Evolutionary conservation across 2,113 vertebrate species (phyloP).

Genomic region (Sphyrna mokarran): DNA sequence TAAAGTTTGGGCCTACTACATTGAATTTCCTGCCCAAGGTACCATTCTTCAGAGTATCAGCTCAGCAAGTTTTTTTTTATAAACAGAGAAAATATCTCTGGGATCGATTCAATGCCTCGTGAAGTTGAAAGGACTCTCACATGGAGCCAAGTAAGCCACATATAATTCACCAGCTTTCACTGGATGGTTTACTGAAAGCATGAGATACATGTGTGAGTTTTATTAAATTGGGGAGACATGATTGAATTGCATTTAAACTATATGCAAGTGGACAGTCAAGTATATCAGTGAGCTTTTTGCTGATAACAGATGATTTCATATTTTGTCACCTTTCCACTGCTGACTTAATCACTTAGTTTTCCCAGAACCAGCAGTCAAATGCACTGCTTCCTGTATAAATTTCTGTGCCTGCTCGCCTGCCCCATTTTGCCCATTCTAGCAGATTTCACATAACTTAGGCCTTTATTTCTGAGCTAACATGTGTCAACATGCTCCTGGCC

Average conservation of each 20-base stretch:
- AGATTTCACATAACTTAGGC: too few species aligned
- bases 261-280: background rate
- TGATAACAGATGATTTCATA: background rate
- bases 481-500: background rate
- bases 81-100: background rate
- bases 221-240: background rate
- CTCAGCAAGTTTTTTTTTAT: background rate
- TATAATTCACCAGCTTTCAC: background rate
- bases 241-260: background rate
- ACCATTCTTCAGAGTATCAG: background rate
- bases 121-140: background rate
- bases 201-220: background rate
- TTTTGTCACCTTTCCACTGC: background rate
- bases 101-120: background rate
- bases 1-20: background rate
- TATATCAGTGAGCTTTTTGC: background rate
- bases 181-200: background rate
- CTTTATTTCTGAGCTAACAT: background rate
- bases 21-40: background rate
- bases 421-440: too few species aligned
- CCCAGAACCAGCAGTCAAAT: background rate
- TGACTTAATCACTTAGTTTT: background rate
- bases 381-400: background rate
- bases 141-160: background rate
- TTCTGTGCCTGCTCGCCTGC: background rate